Percentiles rank a stretch among this genome's conserved stretches.
Evolutionary conservation across 2,888 invertebrate genomes (phyloP).

Genomic region (Apoderus coryli): DNA sequence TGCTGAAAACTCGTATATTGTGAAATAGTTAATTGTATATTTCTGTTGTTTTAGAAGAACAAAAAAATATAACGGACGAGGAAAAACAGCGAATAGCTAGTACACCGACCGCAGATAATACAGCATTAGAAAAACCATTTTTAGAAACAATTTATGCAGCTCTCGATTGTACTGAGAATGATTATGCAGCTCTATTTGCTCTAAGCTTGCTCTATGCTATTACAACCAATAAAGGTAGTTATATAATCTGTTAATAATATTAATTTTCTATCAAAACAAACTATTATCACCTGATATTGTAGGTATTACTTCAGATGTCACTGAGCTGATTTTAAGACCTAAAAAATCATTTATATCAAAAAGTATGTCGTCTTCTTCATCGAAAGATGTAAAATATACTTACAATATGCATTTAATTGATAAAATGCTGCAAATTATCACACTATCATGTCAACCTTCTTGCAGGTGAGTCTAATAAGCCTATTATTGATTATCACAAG

Average conservation of each 20-base stretch:
- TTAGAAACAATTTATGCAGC: slow-evolving; percentile 78
- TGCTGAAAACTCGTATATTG: too few relatives aligned
- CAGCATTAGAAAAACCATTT: slow-evolving; percentile 57
- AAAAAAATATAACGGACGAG: slow-evolving; percentile 81
- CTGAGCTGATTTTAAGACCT: slow-evolving; percentile 64
- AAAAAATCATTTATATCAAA: slow-evolving; percentile 27
- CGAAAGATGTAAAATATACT: slow-evolving; percentile 34
- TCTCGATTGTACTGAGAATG: slow-evolving; percentile 81
- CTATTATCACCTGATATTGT: slow-evolving; percentile 14
- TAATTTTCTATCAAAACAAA: too few relatives aligned
- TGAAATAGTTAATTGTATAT: too few relatives aligned
- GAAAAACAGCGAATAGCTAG: slow-evolving; percentile 53
- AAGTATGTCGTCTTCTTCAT: slow-evolving; percentile 18
- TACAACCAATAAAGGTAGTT: slow-evolving; percentile 83
- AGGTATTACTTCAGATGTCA: slow-evolving; percentile 73
- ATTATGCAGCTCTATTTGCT: slow-evolving; percentile 84
- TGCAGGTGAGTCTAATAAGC: slow-evolving; percentile 30
- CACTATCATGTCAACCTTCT: slow-evolving; percentile 76
- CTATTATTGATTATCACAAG: too few relatives aligned
- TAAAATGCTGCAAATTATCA: slow-evolving; percentile 68
- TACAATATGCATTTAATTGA: slow-evolving; percentile 77
- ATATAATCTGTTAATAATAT: too few relatives aligned
- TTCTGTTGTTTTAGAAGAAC: too few relatives aligned
- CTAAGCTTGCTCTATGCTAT: slow-evolving; percentile 86
- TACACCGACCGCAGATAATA: slow-evolving; percentile 26